phyloP scores from a whole-genome alignment of 2,888 invertebrate species.

The Caenorhabditis becei region DNA sequence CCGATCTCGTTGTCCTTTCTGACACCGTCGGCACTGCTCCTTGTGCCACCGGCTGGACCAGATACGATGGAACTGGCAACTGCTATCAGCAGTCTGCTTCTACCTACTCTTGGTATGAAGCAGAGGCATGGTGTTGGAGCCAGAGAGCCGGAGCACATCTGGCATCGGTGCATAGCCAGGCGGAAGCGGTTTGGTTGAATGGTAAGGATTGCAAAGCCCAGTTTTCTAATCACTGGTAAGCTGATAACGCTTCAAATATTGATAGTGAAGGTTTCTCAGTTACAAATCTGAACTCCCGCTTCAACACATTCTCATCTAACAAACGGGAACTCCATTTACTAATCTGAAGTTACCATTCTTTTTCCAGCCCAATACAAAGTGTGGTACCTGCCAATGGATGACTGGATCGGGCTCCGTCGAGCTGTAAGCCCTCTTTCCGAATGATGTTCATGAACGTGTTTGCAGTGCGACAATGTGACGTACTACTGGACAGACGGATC shows the following conservation, averaged over 20 bases:
- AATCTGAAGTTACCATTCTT: background rate
- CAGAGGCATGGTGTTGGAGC: conserved; percentile 44
- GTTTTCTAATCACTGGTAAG: no score
- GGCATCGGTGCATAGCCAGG: conserved; percentile 39
- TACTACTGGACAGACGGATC: conserved; percentile 40
- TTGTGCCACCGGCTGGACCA: conserved; percentile 44
- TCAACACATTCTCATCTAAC: no score
- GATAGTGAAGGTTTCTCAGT: no score
- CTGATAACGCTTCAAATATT: no score
- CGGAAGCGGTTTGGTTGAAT: conserved; percentile 43
- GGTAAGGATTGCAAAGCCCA: conserved; percentile 18
- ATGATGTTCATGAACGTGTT: background rate
- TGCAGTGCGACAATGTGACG: conserved; percentile 35
- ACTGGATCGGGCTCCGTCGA: conserved; percentile 37
- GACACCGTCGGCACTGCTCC: conserved; percentile 27
- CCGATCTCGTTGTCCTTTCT: conserved; percentile 1
- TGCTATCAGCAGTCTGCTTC: conserved; percentile 28
- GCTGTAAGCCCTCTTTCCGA: conserved; percentile 7
- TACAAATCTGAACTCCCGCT: no score
- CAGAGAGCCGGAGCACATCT: conserved; percentile 37
- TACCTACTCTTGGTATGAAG: conserved; percentile 29
- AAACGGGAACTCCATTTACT: background rate
- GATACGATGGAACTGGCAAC: conserved; percentile 20
- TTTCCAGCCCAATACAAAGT: conserved; percentile 42
- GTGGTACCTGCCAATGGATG: conserved; percentile 26